Base-by-base conservation (phyloP, 2,888 invertebrate genomes). In the Rhaphigaster nebulosa region DNA sequence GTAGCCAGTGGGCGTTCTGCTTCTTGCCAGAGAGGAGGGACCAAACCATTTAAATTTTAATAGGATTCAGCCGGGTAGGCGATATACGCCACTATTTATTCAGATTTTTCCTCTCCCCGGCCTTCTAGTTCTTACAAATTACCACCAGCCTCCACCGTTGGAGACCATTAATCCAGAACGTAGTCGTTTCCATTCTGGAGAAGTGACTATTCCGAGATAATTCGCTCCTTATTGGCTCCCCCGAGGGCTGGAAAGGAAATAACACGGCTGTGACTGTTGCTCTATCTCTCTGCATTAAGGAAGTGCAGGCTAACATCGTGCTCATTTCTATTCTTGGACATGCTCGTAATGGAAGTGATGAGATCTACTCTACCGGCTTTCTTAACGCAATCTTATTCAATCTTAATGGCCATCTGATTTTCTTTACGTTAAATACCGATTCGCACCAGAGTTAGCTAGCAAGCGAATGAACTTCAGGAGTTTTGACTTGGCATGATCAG, bases 11-110 rank as follows among this genome's bases (percentile, higher is more conserved):
- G 84, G 84, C 84, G 84, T 50, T 84, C 84, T 50, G 45, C 84
- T 84, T 15, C 84, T 84, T 84, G 45, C 45, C 80, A n/a, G 84
- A 13, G 45, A 84, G 84, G 84, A 84, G 84, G 84, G 84, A 84
- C 84, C 84, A 84, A 84, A 84, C 84, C 84, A 84, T 84, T 84
- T 84, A 84, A 84, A 84, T 84, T 84, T 84, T 84, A 84, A 84
- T 84, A 84, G 84, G 84, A 84, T 84, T 84, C 45, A 84, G n/a
- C 84, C 84, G 38, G 84, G 84, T 84, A 84, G 84, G 84, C 84
- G 84, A 84, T 45, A 41, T 50, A 84, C 84, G 45, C 45, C 84
- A 84, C 45, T 50, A 84, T 50, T 84, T 84, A 84, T 84, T 84
- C 45, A 84, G 84, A 84, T 84, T 84, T 84, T 84, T 84, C 26